These are phyloP conservation scores for Neoscelio sp. DNA, from an alignment of 2,888 invertebrate species.

Conservation along the genomic window DNA sequence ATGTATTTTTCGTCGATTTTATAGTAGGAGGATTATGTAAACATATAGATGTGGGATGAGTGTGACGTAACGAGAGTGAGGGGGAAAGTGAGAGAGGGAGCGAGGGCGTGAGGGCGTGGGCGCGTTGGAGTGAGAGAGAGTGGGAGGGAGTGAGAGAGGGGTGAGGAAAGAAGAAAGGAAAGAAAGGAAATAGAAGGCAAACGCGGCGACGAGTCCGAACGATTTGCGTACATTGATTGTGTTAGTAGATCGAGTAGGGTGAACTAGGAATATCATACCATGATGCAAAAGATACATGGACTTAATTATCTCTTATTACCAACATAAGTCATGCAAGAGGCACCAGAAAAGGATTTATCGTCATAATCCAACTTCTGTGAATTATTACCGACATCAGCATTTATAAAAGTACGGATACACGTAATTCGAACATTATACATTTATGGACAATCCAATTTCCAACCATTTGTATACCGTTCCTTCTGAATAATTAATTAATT, in stretches of 20 bases:
- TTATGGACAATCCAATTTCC: conserved; percentile 2
- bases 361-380: conserved; percentile 21
- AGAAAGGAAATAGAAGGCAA: conserved; percentile 50
- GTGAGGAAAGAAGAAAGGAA: too few relatives aligned
- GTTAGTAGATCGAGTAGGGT: conserved; percentile 40
- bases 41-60: too few relatives aligned
- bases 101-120: too few relatives aligned
- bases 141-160: too few relatives aligned
- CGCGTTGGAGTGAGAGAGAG: conserved; percentile 15
- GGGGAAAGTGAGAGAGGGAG: too few relatives aligned
- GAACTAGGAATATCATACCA: conserved; percentile 16
- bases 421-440: conserved; percentile 8
- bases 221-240: conserved; percentile 27
- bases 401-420: conserved; percentile 4
- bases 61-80: too few relatives aligned
- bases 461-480: too few relatives aligned
- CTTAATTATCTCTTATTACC: conserved; percentile 49
- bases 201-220: conserved; percentile 33
- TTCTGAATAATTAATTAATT: too few relatives aligned
- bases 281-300: conserved; percentile 44
- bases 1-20: too few relatives aligned
- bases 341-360: conserved; percentile 12
- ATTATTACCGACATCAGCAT: not conserved
- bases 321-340: conserved; percentile 21
- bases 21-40: too few relatives aligned